These are phyloP conservation scores for Heliconius erato DNA, from an alignment of 2,888 invertebrate genomes.

Conservation along the genomic window DNA sequence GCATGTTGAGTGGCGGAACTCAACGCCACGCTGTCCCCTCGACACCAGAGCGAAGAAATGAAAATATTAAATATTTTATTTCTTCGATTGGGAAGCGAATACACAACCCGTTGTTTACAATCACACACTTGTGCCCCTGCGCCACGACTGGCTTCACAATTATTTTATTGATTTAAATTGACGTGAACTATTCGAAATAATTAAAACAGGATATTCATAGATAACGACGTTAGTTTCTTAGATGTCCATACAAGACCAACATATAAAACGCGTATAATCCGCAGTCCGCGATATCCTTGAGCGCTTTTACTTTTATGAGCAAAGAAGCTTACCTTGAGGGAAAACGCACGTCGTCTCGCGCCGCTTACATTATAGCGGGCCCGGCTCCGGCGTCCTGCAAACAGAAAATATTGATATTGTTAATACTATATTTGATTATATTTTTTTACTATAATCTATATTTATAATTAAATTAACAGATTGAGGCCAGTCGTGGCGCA, in stretches of 20 bases:
- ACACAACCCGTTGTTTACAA: too few relatives aligned
- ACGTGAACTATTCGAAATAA: neutral
- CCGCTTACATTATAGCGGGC: conserved; percentile 84
- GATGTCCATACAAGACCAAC: conserved; percentile 20
- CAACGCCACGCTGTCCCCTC: too few relatives aligned
- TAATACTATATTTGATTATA: neutral
- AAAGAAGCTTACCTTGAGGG: conserved; percentile 78
- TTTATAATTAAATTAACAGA: too few relatives aligned
- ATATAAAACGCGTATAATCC: conserved; percentile 35
- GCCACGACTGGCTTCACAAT: neutral
- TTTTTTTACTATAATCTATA: neutral
- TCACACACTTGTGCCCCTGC: too few relatives aligned
- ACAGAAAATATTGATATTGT: conserved; percentile 56
- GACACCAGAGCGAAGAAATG: too few relatives aligned
- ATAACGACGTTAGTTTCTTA: neutral
- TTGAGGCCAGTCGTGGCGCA: too few relatives aligned
- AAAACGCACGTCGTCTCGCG: conserved; percentile 77
- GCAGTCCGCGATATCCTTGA: conserved; percentile 42
- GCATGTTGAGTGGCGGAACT: too few relatives aligned
- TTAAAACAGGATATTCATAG: neutral
- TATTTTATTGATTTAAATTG: neutral
- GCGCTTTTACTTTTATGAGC: conserved; percentile 52
- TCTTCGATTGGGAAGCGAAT: too few relatives aligned
- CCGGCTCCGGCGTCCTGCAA: conserved; percentile 72
- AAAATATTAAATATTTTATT: too few relatives aligned